Percentiles rank a stretch among this genome's conserved stretches.
These are phyloP conservation scores for Drosophila pseudotalamancana DNA, from an alignment of 2,888 invertebrate genomes.

Conservation along the genomic window DNA sequence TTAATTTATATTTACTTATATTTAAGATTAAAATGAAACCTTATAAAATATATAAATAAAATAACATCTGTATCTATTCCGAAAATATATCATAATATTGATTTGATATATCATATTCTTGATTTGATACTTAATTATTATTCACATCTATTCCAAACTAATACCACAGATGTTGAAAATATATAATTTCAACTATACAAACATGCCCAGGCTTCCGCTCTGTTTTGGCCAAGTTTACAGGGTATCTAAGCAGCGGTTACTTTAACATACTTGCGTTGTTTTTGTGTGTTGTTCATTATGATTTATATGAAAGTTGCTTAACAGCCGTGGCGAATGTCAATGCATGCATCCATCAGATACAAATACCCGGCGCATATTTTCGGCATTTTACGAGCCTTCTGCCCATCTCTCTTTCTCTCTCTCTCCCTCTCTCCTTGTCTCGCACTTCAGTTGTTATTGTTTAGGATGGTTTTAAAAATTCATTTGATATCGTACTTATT, in stretches of 20 bases:
- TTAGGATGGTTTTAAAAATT: slow-evolving; percentile 43
- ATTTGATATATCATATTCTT: too few species aligned
- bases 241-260: slow-evolving; percentile 7
- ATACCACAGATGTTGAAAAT: too few species aligned
- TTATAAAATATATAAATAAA: neutral
- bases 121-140: too few species aligned
- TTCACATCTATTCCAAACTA: too few species aligned
- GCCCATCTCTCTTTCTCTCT: neutral
- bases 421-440: slow-evolving; percentile 4
- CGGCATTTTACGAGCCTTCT: slow-evolving; percentile 26
- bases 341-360: slow-evolving; percentile 68
- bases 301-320: slow-evolving; percentile 57
- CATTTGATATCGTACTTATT: slow-evolving; percentile 41
- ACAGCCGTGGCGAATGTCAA: slow-evolving; percentile 59
- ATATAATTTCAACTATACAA: too few species aligned
- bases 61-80: too few species aligned
- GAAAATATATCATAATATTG: too few species aligned
- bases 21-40: neutral
- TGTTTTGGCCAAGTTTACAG: too few species aligned
- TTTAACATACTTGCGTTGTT: neutral
- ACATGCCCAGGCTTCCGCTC: too few species aligned
- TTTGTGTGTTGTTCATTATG: slow-evolving; percentile 36
- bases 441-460: slow-evolving; percentile 55
- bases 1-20: too few species aligned
- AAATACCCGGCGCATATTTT: slow-evolving; percentile 33